These are phyloP conservation scores for Laothoe populi DNA, from an alignment of 2,888 invertebrate species.

Conservation along the genomic window DNA sequence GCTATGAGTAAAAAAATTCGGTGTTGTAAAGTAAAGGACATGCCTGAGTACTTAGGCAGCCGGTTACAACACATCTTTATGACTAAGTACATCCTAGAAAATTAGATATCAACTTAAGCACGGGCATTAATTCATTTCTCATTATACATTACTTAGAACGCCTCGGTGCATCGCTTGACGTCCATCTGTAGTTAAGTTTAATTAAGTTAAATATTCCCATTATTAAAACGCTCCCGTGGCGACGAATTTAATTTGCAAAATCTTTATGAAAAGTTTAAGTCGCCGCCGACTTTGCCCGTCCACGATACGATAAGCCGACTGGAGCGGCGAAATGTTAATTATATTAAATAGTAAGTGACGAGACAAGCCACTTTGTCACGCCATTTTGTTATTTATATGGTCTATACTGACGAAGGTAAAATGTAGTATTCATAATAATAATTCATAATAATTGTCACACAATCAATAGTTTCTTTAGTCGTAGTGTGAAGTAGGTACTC, in stretches of 20 bases:
- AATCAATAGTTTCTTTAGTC: no score
- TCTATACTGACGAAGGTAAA: neutral
- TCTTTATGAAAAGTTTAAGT: slow-evolving; percentile 41
- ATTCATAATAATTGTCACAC: no score
- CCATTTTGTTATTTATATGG: neutral
- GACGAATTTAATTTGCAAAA: slow-evolving; percentile 66
- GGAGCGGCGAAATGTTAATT: slow-evolving; percentile 62
- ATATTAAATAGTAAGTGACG: slow-evolving; percentile 34
- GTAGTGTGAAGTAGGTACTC: no score
- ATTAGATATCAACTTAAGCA: no score
- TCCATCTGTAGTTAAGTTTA: slow-evolving; percentile 64
- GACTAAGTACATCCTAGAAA: no score
- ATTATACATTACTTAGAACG: neutral
- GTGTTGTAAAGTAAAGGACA: no score
- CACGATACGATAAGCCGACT: slow-evolving; percentile 53
- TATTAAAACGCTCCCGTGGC: slow-evolving; percentile 62
- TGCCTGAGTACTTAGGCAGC: no score
- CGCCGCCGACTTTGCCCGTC: slow-evolving; percentile 44
- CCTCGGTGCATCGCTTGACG: slow-evolving; percentile 42
- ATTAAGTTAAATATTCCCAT: slow-evolving; percentile 61
- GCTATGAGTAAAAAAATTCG: no score
- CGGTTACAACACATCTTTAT: no score
- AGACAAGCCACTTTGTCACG: neutral
- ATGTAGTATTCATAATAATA: no score
- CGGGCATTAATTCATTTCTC: neutral